Evolutionary conservation across 2,888 invertebrate species (phyloP).

Genomic region (Petrolisthes manimaculis): DNA sequence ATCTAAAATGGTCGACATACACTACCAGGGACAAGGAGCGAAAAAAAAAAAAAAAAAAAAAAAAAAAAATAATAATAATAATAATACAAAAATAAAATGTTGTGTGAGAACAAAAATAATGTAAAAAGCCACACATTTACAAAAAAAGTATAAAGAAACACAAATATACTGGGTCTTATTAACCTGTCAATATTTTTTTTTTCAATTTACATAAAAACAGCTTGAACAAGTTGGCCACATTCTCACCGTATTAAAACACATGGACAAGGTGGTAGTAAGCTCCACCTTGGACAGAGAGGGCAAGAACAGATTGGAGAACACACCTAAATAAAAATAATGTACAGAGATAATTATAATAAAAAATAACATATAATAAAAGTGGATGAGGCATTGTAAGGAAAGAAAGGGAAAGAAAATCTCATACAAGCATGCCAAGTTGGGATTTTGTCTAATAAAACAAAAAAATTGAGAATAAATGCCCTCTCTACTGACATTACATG

Average conservation of each 20-base stretch:
- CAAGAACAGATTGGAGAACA: neutral
- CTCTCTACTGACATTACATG: conserved; percentile 1
- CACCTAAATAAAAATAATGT: neutral
- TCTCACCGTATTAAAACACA: neutral
- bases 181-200: conserved; percentile 50
- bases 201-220: conserved; percentile 15
- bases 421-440: conserved; percentile 8
- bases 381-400: conserved; percentile 5
- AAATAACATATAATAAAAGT: neutral
- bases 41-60: neutral
- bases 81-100: neutral
- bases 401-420: conserved; percentile 1
- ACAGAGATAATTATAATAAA: neutral
- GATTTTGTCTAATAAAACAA: neutral
- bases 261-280: neutral
- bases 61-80: neutral
- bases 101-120: no score
- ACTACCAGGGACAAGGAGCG: neutral
- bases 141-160: conserved; percentile 56
- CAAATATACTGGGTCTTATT: conserved; percentile 55
- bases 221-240: conserved; percentile 13
- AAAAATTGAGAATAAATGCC: neutral
- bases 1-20: neutral
- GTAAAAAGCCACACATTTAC: conserved; percentile 50
- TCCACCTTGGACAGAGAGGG: neutral